Evolutionary conservation across 2,797 vertebrate genomes (phyloP), one percentile per base, ranked within the genome.

Genomic region (Margarornis squamiger): DNA sequence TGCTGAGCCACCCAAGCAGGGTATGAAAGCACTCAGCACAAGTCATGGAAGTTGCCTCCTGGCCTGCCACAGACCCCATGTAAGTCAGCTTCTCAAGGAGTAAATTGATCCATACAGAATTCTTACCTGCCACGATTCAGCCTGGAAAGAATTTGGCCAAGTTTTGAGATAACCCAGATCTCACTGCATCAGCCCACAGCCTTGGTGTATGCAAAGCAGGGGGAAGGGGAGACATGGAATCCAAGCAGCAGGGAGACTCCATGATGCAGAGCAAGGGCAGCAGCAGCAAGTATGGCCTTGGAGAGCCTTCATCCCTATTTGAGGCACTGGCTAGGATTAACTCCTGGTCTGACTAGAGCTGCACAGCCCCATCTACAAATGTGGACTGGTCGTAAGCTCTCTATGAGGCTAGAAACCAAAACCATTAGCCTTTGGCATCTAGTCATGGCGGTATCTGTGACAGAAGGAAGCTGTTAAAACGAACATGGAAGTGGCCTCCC

Each of bases 121-220:
- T 68, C 62, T 39, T 13, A 36, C 6, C 7, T 34, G n/a, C n/a
- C 2, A 1, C 0, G 1, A 74, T 27, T 68, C 18, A 38, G 29
- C 29, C 18, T 77, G 45, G 45, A 72, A 95, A 75, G 20, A 46
- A 34, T 48, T 34, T 26, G 15, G 57, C 26, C 45, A 38, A 22
- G 26, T 14, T 23, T 62, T 43, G 39, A 36, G 13, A 54, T 14
- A 76, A 63, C 34, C 30, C 29, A 54, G 12, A 63, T 38, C 9
- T 43, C 45, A 55, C 1, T 24, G 32, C 57, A 63, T 55, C 32
- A 41, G 6, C 10, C 32, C 1, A 2, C 39, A 63, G 39, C 34
- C 32, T 14, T 6, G 22, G 16, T 13, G 27, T 6, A 8, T 3
- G 16, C 20, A 59, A 49, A 76, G 72, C 51, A 62, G 14, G 3